Evolutionary conservation across 2,797 vertebrate genomes (phyloP).

Genomic region (Pelodytes ibericus): DNA sequence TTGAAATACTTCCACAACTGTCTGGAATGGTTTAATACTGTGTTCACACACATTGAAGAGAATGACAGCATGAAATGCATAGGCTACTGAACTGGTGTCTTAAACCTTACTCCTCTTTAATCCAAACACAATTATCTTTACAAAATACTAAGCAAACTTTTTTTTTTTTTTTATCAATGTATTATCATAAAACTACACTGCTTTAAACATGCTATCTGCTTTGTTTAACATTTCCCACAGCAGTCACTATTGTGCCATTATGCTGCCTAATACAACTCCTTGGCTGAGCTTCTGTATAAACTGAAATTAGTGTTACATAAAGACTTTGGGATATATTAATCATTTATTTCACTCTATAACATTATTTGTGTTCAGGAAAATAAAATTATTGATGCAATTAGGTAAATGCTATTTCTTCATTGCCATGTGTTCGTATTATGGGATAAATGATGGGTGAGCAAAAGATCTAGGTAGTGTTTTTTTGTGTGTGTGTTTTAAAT

Average conservation of each 20-base stretch:
- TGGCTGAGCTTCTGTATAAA: too few relatives aligned
- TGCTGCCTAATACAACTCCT: conserved; percentile 24
- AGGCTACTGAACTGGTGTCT: conserved; percentile 31
- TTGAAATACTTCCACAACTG: conserved; percentile 53
- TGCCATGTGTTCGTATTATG: background rate
- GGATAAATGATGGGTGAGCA: too few relatives aligned
- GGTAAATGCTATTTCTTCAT: conserved; percentile 21
- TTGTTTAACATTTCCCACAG: background rate
- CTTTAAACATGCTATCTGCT: conserved; percentile 22
- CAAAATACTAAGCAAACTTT: conserved; percentile 33
- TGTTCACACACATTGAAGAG: conserved; percentile 4
- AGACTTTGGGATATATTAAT: conserved; percentile 21
- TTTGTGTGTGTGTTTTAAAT: too few relatives aligned
- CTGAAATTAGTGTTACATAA: conserved; percentile 21
- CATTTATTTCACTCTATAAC: conserved; percentile 16
- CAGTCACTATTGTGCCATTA: conserved; percentile 2
- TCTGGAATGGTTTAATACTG: conserved; percentile 33
- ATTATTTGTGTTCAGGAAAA: conserved; percentile 24
- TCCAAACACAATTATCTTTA: conserved; percentile 43
- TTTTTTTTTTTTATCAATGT: conserved; percentile 30
- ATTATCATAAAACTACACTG: conserved; percentile 35
- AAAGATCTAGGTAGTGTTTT: too few relatives aligned
- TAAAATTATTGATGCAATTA: conserved; percentile 21
- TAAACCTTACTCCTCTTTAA: conserved; percentile 34
- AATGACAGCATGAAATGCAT: conserved; percentile 9